A percentile compares a stretch with the other conserved stretches of the same genome.
Conservation (phyloP, 1,140 invertebrate species). For the Temnothorax nylanderi region DNA sequence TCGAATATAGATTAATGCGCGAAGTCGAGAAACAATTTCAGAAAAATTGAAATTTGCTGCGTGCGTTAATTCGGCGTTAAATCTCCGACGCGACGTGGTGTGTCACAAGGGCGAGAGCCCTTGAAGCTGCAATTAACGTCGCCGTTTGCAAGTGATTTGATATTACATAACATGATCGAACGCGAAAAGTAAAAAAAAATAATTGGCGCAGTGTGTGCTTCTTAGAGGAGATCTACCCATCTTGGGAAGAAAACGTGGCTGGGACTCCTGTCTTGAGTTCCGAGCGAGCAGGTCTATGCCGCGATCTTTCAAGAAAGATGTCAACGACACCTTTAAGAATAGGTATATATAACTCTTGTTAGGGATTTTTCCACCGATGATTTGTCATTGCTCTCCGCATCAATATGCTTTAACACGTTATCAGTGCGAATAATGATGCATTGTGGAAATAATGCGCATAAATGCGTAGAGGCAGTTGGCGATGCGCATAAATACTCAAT, state of each 20-base stretch:
- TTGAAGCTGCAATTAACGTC: slow-evolving; percentile 13
- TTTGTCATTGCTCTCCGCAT: not conserved
- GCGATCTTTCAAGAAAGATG: slow-evolving; percentile 62
- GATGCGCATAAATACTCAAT: slow-evolving; percentile 6
- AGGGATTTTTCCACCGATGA: slow-evolving; percentile 30
- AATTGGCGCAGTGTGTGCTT: not conserved
- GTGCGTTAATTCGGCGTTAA: not conserved
- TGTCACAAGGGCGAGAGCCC: not conserved
- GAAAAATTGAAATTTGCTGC: not conserved
- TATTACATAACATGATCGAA: slow-evolving; percentile 4
- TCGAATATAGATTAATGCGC: not conserved
- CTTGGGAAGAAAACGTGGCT: not conserved
- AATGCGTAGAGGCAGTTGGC: not conserved
- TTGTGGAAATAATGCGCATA: not conserved
- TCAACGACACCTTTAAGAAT: slow-evolving; percentile 73
- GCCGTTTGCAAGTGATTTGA: not conserved
- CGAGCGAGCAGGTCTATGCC: slow-evolving; percentile 32
- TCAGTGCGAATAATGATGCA: slow-evolving; percentile 5
- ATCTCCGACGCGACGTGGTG: not conserved
- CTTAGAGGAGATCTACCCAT: not conserved
- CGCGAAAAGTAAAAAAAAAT: not conserved
- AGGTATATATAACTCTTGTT: slow-evolving; percentile 62
- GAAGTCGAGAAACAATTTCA: not conserved
- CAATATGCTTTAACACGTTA: not conserved
- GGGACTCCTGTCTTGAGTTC: not conserved